phyloP scores from a whole-genome alignment of 2,888 invertebrate species.

The Eristalinus sepulchralis region DNA sequence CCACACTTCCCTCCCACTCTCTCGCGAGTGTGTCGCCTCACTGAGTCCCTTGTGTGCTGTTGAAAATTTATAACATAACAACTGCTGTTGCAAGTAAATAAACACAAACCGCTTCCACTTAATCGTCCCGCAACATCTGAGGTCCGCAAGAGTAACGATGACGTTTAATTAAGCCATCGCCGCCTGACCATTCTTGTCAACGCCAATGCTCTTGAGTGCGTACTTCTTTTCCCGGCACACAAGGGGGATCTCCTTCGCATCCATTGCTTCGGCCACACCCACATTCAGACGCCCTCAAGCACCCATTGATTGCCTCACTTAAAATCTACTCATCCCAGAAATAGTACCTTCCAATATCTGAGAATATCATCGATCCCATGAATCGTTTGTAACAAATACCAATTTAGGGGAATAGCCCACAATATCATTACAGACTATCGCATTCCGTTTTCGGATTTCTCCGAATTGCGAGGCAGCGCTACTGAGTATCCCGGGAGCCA shows the following conservation, averaged over 20 bases:
- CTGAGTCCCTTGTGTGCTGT: no score
- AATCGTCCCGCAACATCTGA: background rate
- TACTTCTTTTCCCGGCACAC: background rate
- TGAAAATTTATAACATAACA: no score
- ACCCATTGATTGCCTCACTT: conserved; percentile 55
- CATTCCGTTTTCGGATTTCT: conserved; percentile 13
- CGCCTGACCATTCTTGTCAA: conserved; percentile 3
- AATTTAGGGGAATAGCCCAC: conserved; percentile 69
- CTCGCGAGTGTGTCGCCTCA: no score
- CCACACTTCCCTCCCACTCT: no score
- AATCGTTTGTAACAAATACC: conserved; percentile 54
- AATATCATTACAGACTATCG: conserved; percentile 66
- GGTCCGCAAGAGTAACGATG: conserved; percentile 7
- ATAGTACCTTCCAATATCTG: conserved; percentile 35
- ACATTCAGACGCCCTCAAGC: background rate
- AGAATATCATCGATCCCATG: conserved; percentile 36
- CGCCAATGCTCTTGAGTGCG: background rate
- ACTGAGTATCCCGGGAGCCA: background rate
- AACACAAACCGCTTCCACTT: background rate
- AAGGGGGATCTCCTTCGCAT: background rate
- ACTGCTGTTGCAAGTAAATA: background rate
- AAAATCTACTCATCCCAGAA: conserved; percentile 57
- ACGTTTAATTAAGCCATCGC: conserved; percentile 38
- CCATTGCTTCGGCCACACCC: conserved; percentile 2
- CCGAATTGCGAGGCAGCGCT: background rate